A percentile compares a stretch with the other conserved stretches of the same genome.
Evolutionary conservation across 1,140 invertebrate genomes (phyloP).

Genomic region (Lepidurus couesii): DNA sequence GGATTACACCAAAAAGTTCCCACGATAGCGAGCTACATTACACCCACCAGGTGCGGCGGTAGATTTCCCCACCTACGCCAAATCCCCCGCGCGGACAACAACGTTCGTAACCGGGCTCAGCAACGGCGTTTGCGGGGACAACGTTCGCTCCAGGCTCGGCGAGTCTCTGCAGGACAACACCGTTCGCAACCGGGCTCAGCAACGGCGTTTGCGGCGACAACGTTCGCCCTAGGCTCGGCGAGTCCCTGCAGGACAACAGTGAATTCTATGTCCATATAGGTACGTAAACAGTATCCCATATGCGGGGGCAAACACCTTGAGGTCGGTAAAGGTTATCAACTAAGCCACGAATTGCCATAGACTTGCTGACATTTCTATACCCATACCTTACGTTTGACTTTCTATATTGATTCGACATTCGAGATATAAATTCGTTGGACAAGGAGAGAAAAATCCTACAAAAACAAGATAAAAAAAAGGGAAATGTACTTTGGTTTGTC

Average conservation of each 20-base stretch:
- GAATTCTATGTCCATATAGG: too few species aligned
- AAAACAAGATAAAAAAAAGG: slow-evolving; percentile 9
- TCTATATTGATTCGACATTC: too few species aligned
- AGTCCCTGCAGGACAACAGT: not conserved
- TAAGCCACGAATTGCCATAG: too few species aligned
- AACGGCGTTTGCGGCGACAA: not conserved
- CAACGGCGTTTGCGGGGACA: not conserved
- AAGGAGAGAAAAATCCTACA: not conserved
- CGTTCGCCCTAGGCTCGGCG: not conserved
- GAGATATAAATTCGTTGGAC: not conserved
- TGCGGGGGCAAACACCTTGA: too few species aligned
- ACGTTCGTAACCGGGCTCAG: not conserved
- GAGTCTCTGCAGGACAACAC: not conserved
- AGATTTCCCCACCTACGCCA: too few species aligned
- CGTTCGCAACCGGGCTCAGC: not conserved
- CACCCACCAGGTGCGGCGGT: not conserved
- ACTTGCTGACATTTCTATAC: too few species aligned
- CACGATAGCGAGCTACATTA: not conserved
- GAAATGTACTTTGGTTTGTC: not conserved
- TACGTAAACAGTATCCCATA: too few species aligned
- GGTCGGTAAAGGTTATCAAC: not conserved
- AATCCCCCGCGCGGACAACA: too few species aligned
- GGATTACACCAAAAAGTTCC: not conserved
- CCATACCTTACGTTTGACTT: too few species aligned
- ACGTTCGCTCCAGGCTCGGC: not conserved